Conservation (phyloP, 2,113 vertebrate species). For the Nesoenas mayeri region DNA sequence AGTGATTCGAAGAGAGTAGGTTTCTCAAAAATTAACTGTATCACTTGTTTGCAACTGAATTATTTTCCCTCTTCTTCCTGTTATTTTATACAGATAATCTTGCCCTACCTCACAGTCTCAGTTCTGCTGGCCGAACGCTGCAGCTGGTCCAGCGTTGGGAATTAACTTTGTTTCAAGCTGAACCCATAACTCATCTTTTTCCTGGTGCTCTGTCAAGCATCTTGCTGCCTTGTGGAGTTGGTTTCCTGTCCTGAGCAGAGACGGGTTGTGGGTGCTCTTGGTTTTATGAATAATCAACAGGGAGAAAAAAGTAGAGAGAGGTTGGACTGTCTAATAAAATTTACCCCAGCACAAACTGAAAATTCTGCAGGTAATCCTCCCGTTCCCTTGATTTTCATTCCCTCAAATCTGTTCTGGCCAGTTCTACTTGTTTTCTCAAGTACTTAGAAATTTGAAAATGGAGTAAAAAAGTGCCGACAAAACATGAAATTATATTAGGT, state of each 20-base stretch:
- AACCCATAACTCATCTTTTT: neutral
- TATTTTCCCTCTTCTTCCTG: neutral
- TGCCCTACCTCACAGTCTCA: neutral
- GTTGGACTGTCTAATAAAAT: neutral
- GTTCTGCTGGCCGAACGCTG: neutral
- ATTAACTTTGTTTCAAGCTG: neutral
- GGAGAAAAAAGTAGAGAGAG: neutral
- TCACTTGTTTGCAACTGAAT: neutral
- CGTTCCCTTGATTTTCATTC: neutral
- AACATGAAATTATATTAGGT: neutral
- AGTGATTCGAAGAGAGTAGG: neutral
- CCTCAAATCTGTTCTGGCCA: neutral
- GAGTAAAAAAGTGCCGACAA: neutral
- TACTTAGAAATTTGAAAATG: neutral
- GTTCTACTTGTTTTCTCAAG: neutral
- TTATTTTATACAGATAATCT: neutral
- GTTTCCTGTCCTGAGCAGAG: neutral
- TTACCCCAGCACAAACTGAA: neutral
- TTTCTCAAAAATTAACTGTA: neutral
- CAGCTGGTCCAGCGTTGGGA: neutral
- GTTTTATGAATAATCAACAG: neutral
- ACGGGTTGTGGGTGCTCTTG: neutral
- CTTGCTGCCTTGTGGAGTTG: neutral
- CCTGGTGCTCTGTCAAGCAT: neutral
- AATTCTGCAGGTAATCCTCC: neutral